These are phyloP conservation scores for Electrophaes corylata DNA, from an alignment of 2,888 invertebrate species.

Conservation along the genomic window DNA sequence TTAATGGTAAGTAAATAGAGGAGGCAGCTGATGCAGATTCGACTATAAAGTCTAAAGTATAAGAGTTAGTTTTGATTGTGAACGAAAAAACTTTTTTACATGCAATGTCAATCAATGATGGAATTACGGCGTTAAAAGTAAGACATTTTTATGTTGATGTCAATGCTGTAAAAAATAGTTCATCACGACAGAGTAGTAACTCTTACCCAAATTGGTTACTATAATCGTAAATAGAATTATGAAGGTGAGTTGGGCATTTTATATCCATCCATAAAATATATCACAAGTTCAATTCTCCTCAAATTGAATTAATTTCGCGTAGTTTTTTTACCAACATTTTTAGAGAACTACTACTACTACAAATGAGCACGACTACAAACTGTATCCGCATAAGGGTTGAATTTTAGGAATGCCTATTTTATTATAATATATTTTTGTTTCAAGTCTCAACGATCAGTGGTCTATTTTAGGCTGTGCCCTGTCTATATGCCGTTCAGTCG, in stretches of 20 bases:
- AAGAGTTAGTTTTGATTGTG: slow-evolving; percentile 24
- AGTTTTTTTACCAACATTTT: no score
- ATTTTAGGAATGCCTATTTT: no score
- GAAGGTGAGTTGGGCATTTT: neutral
- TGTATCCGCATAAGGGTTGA: no score
- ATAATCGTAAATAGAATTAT: slow-evolving; percentile 13
- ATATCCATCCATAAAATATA: neutral
- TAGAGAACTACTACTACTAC: no score
- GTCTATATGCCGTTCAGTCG: no score
- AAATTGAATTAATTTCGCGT: no score
- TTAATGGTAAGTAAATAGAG: slow-evolving; percentile 48
- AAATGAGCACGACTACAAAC: no score
- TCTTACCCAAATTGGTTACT: slow-evolving; percentile 18
- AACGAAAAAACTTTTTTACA: slow-evolving; percentile 34
- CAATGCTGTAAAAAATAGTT: slow-evolving; percentile 36
- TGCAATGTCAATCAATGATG: slow-evolving; percentile 43
- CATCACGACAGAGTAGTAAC: slow-evolving; percentile 23
- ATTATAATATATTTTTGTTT: no score
- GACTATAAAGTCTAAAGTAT: slow-evolving; percentile 7
- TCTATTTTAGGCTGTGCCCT: no score
- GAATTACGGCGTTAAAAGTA: slow-evolving; percentile 41
- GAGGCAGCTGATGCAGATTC: slow-evolving; percentile 20
- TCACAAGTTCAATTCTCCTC: no score
- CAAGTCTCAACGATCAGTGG: no score
- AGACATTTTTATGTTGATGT: slow-evolving; percentile 53